Base-by-base conservation (phyloP, 2,888 invertebrate species). In the Epicampocera succincta region DNA sequence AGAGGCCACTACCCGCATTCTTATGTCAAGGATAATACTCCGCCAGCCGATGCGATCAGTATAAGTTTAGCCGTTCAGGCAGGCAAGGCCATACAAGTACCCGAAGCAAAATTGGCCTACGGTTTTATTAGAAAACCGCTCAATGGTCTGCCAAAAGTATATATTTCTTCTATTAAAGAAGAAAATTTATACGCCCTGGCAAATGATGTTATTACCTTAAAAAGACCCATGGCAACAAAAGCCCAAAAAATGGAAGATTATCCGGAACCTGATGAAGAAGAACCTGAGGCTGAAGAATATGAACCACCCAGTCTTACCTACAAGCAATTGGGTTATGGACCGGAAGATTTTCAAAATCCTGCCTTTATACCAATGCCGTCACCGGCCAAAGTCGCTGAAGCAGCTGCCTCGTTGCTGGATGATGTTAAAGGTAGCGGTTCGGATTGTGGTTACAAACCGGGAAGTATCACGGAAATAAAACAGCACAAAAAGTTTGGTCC, bases 51-150 rank as follows among this genome's bases (percentile, higher is more conserved):
- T 88, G 90, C 92, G 8, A 91, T 92, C 0, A 92, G 92, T 48
- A 86, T 92, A 15, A 88, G 91, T 5, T 84, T 92, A 17, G 92
- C 92, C 1, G 88, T 90, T 54, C 91, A 91, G 78, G 88, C 90
- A 12, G 90, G 89, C 15, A 91, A 91, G 61, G 88, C 91, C 9
- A 89, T 90, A 50, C 87, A 88, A 19, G 89, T 91, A 6, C 90
- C 91, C 0, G 93, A 93, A 86, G 92, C 92, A 9, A 91, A 90
- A 82, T 85, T 93, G 8, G 88, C 92, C 4, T 93, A 92, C 83
- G 93, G 93, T 1, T 93, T 92, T 79, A 89, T 90, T 11, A 91
- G 90, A 15, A 84, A 86, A 29, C 93, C 93, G 1, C 86, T 89
- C 15, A 92, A 93, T 65, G 87, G 88, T 0, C 87, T 88, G 21